A percentile compares a stretch with the other conserved stretches of the same genome.
These are phyloP conservation scores for Vulpes ferrilata DNA, from an alignment of 2,113 vertebrate species.

Conservation along the genomic window DNA sequence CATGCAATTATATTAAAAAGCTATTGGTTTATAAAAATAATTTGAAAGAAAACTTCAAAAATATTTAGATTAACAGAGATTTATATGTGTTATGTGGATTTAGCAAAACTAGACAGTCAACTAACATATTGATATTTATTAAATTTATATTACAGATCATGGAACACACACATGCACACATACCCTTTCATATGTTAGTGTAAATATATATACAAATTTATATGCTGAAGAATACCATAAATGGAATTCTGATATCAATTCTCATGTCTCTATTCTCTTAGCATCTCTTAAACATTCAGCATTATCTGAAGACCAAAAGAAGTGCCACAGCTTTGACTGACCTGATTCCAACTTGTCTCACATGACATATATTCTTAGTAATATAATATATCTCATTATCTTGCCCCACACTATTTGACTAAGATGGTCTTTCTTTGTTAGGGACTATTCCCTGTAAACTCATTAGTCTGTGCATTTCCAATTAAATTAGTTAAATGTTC, in stretches of 20 bases:
- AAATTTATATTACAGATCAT: not conserved
- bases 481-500: not conserved
- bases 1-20: not conserved
- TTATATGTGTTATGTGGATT: not conserved
- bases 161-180: not conserved
- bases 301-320: not conserved
- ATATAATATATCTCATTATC: not conserved
- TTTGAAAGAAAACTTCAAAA: not conserved
- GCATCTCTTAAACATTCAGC: not conserved
- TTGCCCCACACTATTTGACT: not conserved
- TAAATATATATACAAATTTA: not conserved
- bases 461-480: not conserved
- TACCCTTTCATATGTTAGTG: rapidly evolving
- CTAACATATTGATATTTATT: not conserved
- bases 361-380: not conserved
- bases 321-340: not conserved
- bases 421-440: not conserved
- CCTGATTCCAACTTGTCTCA: not conserved
- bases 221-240: not conserved
- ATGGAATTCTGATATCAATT: not conserved
- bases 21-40: not conserved
- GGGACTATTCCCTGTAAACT: not conserved
- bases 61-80: not conserved
- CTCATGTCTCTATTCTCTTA: not conserved
- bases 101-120: not conserved